These are phyloP conservation scores for Perca schrenkii DNA, from an alignment of 2,113 vertebrate species.

Conservation along the genomic window DNA sequence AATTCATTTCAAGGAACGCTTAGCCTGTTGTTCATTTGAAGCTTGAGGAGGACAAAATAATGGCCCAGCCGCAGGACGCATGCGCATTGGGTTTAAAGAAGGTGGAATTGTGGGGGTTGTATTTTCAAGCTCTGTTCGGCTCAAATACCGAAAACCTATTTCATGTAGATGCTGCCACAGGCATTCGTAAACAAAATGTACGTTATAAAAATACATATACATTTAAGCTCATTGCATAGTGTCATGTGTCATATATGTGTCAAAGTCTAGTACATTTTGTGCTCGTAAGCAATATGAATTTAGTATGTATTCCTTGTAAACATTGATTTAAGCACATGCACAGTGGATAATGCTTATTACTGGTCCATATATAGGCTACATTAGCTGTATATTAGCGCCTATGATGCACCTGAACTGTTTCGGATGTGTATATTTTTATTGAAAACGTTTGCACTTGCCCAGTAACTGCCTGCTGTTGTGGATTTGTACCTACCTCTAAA, in stretches of 20 bases:
- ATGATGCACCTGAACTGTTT: background rate
- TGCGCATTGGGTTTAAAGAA: slow-evolving; percentile 48
- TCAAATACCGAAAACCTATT: background rate
- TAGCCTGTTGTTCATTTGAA: slow-evolving; percentile 80
- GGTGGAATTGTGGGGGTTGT: slow-evolving; percentile 77
- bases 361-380: background rate
- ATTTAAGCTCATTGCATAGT: too few relatives aligned
- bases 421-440: background rate
- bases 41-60: slow-evolving; percentile 84
- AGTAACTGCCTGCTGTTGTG: background rate
- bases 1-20: slow-evolving; percentile 74
- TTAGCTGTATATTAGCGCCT: background rate
- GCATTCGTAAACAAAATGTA: too few relatives aligned
- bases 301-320: background rate
- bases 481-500: too few relatives aligned
- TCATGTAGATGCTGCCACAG: background rate
- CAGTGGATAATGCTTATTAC: background rate
- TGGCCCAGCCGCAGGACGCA: slow-evolving; percentile 70
- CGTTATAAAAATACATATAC: too few relatives aligned
- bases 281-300: too few relatives aligned
- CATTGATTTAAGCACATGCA: background rate
- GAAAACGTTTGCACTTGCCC: background rate
- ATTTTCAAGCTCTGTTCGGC: slow-evolving; percentile 30
- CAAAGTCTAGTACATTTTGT: too few relatives aligned
- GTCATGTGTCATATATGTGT: too few relatives aligned